Evolutionary conservation across 1,140 invertebrate species (phyloP), one percentile per base, ranked within the genome.

Genomic region (Wasmannia auropunctata): DNA sequence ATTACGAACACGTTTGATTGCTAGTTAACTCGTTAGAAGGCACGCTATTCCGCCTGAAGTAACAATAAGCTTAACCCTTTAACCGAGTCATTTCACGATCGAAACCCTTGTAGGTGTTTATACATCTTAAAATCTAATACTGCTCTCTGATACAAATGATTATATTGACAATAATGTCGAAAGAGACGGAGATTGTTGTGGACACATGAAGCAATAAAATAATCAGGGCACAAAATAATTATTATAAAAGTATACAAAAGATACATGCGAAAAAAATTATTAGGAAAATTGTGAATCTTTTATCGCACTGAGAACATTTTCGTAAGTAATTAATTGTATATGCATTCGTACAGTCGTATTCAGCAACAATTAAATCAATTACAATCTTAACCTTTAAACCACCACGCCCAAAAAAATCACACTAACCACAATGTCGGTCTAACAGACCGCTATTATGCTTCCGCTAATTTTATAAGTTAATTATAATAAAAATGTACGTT

Each of bases 1-100:
- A 72, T 81, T 81, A 81, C 37, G 54, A 74, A 25, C 67, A 46
- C 37, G 79, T 81, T 72, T 69, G 67, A 83, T 83, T 79, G 76
- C 76, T 67, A 67, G 60, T 79, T 74, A 83, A 83, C 79, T 83
- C 37, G 67, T 83, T 83, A 74, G 67, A 83, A 83, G 40, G 54
- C 69, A 83, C 79, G 37, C 67, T 46, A 58, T 83, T 83, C 54
- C 25, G 25, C 54, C 37, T 25, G 51, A 62, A 72, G 51, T 58
- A n/a, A n/a, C n/a, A n/a, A n/a, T n/a, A 60, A 56, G 51, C 51
- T 74, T 46, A 58, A 81, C 51, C 63, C 62, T 80, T 79, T 69
- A 80, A 56, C 31, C 19, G 49, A 70, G 25, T 56, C 63, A 28
- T 31, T 43, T 81, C 11, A 40, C 14, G 31, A 54, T 54, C 22